Evolutionary conservation across 1,140 invertebrate genomes (phyloP), one percentile per base, ranked within the genome.

Genomic region (Drosophila yakuba): DNA sequence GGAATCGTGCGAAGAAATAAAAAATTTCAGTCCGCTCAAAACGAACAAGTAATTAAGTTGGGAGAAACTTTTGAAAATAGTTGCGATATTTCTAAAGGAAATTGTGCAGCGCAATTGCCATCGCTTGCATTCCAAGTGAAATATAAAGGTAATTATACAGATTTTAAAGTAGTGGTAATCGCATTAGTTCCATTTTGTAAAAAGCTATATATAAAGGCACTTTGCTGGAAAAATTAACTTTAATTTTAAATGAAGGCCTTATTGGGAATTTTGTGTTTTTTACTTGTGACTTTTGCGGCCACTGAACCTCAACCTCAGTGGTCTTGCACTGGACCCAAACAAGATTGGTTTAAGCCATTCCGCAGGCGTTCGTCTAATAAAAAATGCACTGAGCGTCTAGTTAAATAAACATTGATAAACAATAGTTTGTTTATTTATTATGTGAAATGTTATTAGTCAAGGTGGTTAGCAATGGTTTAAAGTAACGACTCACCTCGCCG

Each of bases 401-500:
- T 0, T 4, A 0, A 4, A 25, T 25, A 32, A 15, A 43, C 3
- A 2, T 43, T 8, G 0, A 17, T 43, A 8, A 43, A 15, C 3
- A 39, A 39, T n/a, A 32, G 8, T 32, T 7, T 28, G 6, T 28
- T 28, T 32, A 10, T 32, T 32, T 32, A 1, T 8, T 32, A 10
- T 32, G 32, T 32, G 32, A 8, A 10, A 10, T 32, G 32, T 10
- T 8, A 32, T 32, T 32, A 32, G 28, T 8, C 28, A 8, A 32
- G 28, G 6, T 32, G 28, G 6, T 32, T 7, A 32, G 28, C 28
- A 25, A 25, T 6, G 28, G 28, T 4, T 25, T 4, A 4, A 0
- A 1, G 14, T 39, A 20, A 4, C 20, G 11, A 92, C 91, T 93
- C 93, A 97, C 97, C 95, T 98, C 96, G 91, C 97, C 96, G 68